These are phyloP conservation scores for Paedocypris micromegethes DNA, from an alignment of 2,797 vertebrate genomes.

Conservation along the genomic window DNA sequence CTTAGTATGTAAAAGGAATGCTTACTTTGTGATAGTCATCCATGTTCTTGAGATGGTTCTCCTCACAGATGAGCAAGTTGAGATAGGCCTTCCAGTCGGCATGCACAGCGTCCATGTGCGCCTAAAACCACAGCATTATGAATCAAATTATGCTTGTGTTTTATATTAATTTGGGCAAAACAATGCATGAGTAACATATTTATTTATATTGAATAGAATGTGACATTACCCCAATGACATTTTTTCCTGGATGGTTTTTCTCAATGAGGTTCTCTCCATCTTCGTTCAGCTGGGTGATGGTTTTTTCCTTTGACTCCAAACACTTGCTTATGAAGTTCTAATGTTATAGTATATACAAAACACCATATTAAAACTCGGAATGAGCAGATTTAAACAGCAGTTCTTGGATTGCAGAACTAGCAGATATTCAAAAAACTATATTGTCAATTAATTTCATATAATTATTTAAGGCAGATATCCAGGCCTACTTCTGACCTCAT, in stretches of 20 bases:
- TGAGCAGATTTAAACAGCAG: too few relatives aligned
- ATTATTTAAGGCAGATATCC: too few relatives aligned
- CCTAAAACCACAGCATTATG: constrained; percentile 61
- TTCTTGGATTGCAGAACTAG: too few relatives aligned
- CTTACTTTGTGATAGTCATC: constrained; percentile 93
- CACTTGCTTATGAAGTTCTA: constrained; percentile 91
- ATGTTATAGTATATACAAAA: constrained; percentile 17
- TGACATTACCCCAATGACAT: constrained; percentile 63
- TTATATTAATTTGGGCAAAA: too few relatives aligned
- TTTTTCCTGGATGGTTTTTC: constrained; percentile 80
- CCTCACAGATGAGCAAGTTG: constrained; percentile 97
- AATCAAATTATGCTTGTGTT: too few relatives aligned
- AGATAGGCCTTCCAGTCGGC: constrained; percentile 98
- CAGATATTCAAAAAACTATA: too few relatives aligned
- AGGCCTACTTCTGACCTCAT: constrained; percentile 71
- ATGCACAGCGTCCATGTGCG: constrained; percentile 90
- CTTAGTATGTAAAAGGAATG: not conserved
- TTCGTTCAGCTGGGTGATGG: constrained; percentile 81
- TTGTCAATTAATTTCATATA: too few relatives aligned
- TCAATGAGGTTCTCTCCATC: constrained; percentile 82
- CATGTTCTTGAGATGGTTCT: constrained; percentile 97
- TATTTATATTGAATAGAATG: not conserved
- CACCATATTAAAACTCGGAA: not conserved
- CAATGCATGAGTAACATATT: too few relatives aligned
- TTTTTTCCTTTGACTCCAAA: constrained; percentile 86